Conservation (phyloP, 2,113 vertebrate species). For the Ahaetulla prasina region DNA sequence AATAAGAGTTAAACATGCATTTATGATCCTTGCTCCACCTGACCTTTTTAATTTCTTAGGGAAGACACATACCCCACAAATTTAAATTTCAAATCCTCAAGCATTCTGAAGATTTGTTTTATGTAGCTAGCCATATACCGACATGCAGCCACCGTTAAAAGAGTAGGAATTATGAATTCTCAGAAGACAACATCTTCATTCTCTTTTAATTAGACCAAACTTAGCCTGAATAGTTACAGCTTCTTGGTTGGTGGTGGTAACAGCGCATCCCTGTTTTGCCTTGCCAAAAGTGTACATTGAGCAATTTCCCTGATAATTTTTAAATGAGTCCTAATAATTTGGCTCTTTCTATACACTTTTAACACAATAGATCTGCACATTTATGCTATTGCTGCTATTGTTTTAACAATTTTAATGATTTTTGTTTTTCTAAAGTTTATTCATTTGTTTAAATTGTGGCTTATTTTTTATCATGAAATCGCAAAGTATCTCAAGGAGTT, state of each 20-base stretch:
- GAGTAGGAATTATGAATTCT: not conserved
- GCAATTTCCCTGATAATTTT: not conserved
- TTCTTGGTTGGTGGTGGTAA: not conserved
- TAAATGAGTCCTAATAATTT: not conserved
- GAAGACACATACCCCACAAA: not conserved
- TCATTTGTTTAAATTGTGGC: not conserved
- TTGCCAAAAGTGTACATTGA: not conserved
- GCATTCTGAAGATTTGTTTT: not conserved
- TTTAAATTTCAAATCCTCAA: not conserved
- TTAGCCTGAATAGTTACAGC: not conserved
- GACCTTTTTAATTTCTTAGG: too few species aligned
- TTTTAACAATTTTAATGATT: not conserved
- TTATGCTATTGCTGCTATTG: not conserved
- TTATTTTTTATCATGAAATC: not conserved
- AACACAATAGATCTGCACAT: not conserved
- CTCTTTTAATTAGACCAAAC: not conserved
- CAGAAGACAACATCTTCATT: not conserved
- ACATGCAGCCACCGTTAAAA: not conserved
- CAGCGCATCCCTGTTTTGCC: not conserved
- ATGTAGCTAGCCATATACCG: not conserved
- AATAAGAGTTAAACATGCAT: not conserved
- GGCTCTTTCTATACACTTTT: not conserved
- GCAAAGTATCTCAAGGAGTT: not conserved
- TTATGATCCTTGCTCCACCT: not conserved
- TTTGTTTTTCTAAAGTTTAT: not conserved